Evolutionary conservation across 2,888 invertebrate species (phyloP).

Genomic region (Exephanes ischioxanthus): DNA sequence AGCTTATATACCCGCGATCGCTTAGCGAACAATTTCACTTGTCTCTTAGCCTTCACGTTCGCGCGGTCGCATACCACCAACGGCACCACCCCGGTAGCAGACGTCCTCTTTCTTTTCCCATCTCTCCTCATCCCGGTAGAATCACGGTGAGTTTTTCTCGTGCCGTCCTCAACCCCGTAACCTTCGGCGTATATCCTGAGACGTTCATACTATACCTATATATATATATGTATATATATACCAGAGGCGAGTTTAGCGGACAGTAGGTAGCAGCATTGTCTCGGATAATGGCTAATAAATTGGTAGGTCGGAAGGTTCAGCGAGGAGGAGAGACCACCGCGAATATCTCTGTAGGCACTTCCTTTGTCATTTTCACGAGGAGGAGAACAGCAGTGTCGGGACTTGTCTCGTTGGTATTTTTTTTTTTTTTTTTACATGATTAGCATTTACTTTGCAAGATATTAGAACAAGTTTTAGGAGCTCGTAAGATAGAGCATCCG

Average conservation of each 20-base stretch:
- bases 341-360: slow-evolving; percentile 60
- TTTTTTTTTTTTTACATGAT: slow-evolving; percentile 62
- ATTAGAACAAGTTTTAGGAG: slow-evolving; percentile 50
- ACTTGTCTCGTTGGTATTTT: slow-evolving; percentile 39
- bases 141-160: slow-evolving; percentile 5
- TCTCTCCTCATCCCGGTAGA: slow-evolving; percentile 32
- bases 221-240: slow-evolving; percentile 15
- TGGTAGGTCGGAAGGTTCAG: slow-evolving; percentile 66
- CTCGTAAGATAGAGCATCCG: slow-evolving; percentile 34
- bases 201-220: not conserved
- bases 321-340: slow-evolving; percentile 77
- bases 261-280: slow-evolving; percentile 83
- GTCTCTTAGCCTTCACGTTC: slow-evolving; percentile 61
- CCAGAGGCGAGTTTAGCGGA: slow-evolving; percentile 70
- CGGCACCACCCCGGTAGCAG: not conserved
- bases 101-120: slow-evolving; percentile 38
- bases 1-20: slow-evolving; percentile 57
- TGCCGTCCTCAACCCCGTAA: slow-evolving; percentile 33
- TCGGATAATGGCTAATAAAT: slow-evolving; percentile 84
- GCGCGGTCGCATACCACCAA: slow-evolving; percentile 37
- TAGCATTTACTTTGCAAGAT: slow-evolving; percentile 67
- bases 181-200: slow-evolving; percentile 4
- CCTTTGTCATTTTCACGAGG: slow-evolving; percentile 72
- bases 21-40: slow-evolving; percentile 68
- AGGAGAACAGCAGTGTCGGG: slow-evolving; percentile 66